A percentile compares a stretch with the other conserved stretches of the same genome.
phyloP scores from a whole-genome alignment of 2,797 vertebrate species.

The Vespertilio murinus region DNA sequence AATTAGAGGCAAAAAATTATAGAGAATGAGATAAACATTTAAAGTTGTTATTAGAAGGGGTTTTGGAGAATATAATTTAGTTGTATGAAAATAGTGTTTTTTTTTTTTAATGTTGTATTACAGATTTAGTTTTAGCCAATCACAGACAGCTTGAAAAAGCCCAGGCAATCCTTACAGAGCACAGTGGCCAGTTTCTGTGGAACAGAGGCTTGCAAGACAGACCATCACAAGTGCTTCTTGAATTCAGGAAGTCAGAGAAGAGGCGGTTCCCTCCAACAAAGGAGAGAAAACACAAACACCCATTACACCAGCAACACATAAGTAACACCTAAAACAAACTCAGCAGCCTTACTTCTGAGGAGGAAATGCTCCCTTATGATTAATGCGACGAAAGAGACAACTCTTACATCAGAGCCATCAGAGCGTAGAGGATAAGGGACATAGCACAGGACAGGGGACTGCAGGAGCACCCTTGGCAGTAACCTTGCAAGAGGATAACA shows the following conservation, averaged over 20 bases:
- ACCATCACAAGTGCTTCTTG: not conserved
- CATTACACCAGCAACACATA: not conserved
- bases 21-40: not conserved
- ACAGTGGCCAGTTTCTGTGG: not conserved
- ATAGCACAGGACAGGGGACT: not conserved
- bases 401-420: not conserved
- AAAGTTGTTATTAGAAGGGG: not conserved
- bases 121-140: not conserved
- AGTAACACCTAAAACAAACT: not conserved
- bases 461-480: not conserved
- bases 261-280: not conserved
- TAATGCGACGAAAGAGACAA: not conserved
- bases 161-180: not conserved
- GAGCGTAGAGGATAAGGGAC: not conserved
- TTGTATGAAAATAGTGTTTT: not conserved
- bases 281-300: not conserved
- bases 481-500: not conserved
- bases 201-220: not conserved
- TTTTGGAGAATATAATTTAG: not conserved
- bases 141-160: not conserved
- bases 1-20: not conserved
- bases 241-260: not conserved
- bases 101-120: not conserved
- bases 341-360: not conserved
- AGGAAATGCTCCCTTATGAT: not conserved